phyloP scores from a whole-genome alignment of 2,113 vertebrate species.

The Oryctolagus cuniculus region mOryCun1.1 NC_091442.1:64243001-64243500 shows the following conservation, averaged over 20 bases:
- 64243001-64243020: not conserved
- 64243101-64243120: not conserved
- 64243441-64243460: too few relatives aligned
- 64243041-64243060: not conserved
- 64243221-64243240: not conserved
- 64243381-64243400: not conserved
- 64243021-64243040: not conserved
- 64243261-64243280: not conserved
- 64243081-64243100: not conserved
- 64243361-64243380: slow-evolving; percentile 30
- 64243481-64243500: too few relatives aligned
- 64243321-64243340: not conserved
- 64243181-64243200: not conserved
- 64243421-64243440: too few relatives aligned
- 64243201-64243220: not conserved
- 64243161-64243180: not conserved
- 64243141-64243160: not conserved
- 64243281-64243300: slow-evolving; percentile 26
- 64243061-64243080: not conserved
- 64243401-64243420: too few relatives aligned
- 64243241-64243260: not conserved
- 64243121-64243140: not conserved
- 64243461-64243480: too few relatives aligned
- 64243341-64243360: not conserved
- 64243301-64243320: not conserved